Evolutionary conservation across 1,140 invertebrate genomes (phyloP).

Genomic region (Drosophila funebris): DNA sequence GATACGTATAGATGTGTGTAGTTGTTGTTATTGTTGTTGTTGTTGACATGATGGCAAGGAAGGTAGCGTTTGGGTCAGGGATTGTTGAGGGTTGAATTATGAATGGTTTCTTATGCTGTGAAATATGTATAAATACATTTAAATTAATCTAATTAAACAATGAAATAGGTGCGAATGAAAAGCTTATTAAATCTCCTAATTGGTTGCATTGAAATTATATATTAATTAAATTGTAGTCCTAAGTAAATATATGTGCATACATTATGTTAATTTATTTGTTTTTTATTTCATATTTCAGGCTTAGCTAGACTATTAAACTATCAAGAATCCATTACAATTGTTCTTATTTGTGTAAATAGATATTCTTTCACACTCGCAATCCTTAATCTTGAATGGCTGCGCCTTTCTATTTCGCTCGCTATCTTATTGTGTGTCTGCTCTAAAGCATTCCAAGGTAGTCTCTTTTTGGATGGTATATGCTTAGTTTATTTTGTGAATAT

Average conservation of each 20-base stretch:
- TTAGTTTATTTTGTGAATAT: conserved; percentile 36
- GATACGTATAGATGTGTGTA: conserved; percentile 2
- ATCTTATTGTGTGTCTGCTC: neutral
- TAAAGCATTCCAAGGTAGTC: conserved; percentile 38
- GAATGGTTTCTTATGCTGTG: neutral
- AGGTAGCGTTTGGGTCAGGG: neutral
- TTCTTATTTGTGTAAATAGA: neutral
- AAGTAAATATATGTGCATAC: too few relatives aligned
- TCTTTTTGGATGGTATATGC: conserved; percentile 26
- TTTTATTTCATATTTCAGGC: too few relatives aligned
- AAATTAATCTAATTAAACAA: too few relatives aligned
- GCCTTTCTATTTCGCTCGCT: neutral
- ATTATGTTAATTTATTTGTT: too few relatives aligned
- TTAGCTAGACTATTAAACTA: too few relatives aligned
- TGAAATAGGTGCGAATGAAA: neutral
- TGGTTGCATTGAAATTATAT: neutral
- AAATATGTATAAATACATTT: too few relatives aligned
- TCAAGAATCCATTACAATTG: neutral
- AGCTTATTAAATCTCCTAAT: too few relatives aligned
- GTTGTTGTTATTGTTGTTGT: neutral
- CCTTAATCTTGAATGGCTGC: neutral
- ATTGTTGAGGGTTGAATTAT: neutral
- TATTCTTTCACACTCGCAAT: neutral
- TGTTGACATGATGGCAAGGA: neutral
- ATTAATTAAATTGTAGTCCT: neutral